phyloP scores from a whole-genome alignment of 2,797 vertebrate genomes.

The Premnoplex brunnescens region DNA sequence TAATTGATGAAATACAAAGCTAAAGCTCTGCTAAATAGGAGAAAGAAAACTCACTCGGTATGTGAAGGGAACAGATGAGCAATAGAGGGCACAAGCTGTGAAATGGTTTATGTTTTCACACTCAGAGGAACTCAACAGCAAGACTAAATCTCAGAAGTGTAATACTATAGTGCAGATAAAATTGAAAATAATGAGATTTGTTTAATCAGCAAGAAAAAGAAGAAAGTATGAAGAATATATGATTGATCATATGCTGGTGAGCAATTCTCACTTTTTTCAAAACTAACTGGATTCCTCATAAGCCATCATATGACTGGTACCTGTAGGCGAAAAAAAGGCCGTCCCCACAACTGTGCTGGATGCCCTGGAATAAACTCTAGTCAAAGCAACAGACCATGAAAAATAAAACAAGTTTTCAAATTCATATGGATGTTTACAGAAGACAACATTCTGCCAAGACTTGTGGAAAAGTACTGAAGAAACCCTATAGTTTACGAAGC shows the following conservation, averaged over 20 bases:
- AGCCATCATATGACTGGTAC: neutral
- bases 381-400: neutral
- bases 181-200: neutral
- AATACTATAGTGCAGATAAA: neutral
- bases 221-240: neutral
- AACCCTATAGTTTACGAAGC: accelerated
- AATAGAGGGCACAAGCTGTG: neutral
- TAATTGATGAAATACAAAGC: neutral
- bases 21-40: neutral
- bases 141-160: neutral
- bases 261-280: neutral
- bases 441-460: neutral
- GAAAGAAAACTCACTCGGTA: neutral
- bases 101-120: neutral
- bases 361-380: neutral
- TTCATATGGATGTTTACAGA: neutral
- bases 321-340: neutral
- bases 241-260: neutral
- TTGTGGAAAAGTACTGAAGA: neutral
- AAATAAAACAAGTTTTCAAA: neutral
- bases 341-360: neutral
- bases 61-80: neutral
- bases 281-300: neutral
- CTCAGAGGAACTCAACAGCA: neutral
- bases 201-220: neutral